These are phyloP conservation scores for Masticophis lateralis DNA, from an alignment of 2,797 vertebrate genomes.

Conservation along the genomic window DNA sequence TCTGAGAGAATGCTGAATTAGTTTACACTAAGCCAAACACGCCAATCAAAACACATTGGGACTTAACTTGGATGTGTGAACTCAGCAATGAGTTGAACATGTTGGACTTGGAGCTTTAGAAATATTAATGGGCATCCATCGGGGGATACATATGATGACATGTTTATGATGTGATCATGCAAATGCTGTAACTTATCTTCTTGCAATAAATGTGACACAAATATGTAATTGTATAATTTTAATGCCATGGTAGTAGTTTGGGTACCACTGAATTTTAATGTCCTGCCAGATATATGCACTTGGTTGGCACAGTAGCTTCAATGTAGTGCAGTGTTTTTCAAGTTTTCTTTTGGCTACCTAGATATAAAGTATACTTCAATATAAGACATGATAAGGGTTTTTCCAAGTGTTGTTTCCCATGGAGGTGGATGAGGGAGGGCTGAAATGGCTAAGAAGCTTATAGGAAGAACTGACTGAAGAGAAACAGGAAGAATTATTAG, in stretches of 20 bases:
- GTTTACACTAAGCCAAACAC: neutral
- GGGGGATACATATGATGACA: neutral
- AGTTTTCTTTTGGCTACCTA: neutral
- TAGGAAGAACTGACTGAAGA: neutral
- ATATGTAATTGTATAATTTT: neutral
- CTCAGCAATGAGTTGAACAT: neutral
- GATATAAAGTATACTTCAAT: neutral
- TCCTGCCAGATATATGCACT: neutral
- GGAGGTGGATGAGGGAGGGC: neutral
- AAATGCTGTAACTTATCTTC: neutral
- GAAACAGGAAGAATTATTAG: neutral
- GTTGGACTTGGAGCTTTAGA: neutral
- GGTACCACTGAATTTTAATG: neutral
- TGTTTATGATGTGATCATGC: neutral
- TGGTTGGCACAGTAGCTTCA: neutral
- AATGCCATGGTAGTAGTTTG: neutral
- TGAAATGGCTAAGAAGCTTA: neutral
- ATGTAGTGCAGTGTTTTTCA: neutral
- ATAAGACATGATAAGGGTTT: neutral
- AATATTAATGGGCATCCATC: neutral
- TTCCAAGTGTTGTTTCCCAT: neutral
- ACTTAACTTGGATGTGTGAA: neutral
- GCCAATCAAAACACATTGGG: neutral
- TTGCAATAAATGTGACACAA: neutral
- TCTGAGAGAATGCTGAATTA: neutral